Evolutionary conservation across 2,797 vertebrate species (phyloP).

Genomic region (Periophthalmus magnuspinnatus): DNA sequence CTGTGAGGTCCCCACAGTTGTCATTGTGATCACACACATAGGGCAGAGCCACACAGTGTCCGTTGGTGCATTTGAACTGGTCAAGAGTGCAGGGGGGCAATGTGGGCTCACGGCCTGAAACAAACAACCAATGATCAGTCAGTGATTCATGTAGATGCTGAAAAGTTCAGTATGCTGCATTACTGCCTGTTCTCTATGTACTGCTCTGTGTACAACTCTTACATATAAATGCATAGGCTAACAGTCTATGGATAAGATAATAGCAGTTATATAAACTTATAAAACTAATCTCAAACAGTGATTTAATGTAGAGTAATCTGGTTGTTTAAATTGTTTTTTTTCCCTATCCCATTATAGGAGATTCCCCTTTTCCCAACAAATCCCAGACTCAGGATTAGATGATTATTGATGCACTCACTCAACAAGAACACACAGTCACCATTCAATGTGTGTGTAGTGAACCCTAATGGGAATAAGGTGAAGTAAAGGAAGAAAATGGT

Average conservation of each 20-base stretch:
- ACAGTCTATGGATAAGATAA: neutral
- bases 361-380: constrained; percentile 49
- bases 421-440: constrained; percentile 9
- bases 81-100: constrained; percentile 83
- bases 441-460: neutral
- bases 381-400: constrained; percentile 34
- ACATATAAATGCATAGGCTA: constrained; percentile 2
- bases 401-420: constrained; percentile 25
- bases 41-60: constrained; percentile 81
- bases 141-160: constrained; percentile 10
- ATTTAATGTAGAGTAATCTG: constrained; percentile 42
- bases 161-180: constrained; percentile 23
- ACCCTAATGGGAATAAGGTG: neutral
- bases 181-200: constrained; percentile 16
- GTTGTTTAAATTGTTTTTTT: constrained; percentile 40
- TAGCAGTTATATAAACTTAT: neutral
- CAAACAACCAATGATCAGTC: constrained; percentile 32
- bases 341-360: constrained; percentile 34
- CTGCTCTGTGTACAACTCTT: constrained; percentile 13
- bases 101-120: constrained; percentile 83
- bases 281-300: neutral
- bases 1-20: constrained; percentile 88
- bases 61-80: constrained; percentile 90
- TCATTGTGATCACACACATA: constrained; percentile 89
- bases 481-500: neutral